Conservation (phyloP, 2,888 invertebrate genomes). For the Thera britannica region DNA sequence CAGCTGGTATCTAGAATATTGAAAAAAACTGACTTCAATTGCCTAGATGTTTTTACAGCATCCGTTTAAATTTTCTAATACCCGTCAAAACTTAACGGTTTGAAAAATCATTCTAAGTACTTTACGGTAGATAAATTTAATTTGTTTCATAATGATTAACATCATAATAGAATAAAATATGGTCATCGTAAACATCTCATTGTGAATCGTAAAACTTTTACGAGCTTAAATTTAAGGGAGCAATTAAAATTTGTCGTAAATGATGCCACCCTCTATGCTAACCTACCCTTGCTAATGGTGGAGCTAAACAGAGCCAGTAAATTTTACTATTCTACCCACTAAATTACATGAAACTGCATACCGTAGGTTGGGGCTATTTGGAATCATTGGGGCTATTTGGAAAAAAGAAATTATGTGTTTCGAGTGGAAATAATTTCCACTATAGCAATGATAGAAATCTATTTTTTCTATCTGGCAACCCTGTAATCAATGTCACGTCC, state of each 20-base stretch:
- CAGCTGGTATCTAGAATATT: no score
- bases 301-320: slow-evolving; percentile 3
- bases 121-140: slow-evolving; percentile 48
- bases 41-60: no score
- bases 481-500: no score
- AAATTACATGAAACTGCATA: background rate
- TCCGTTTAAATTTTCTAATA: no score
- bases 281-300: slow-evolving; percentile 10
- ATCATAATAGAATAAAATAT: slow-evolving; percentile 73
- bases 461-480: no score
- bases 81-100: slow-evolving; percentile 33
- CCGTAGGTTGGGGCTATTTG: no score
- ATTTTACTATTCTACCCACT: background rate
- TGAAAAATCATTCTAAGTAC: slow-evolving; percentile 28
- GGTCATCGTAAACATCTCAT: slow-evolving; percentile 65
- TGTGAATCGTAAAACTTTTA: slow-evolving; percentile 66
- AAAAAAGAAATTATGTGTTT: no score
- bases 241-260: slow-evolving; percentile 67
- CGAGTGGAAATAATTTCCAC: no score
- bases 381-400: no score
- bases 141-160: slow-evolving; percentile 48
- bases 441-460: no score
- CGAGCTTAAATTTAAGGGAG: slow-evolving; percentile 61
- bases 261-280: slow-evolving; percentile 45
- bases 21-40: no score